Base-by-base conservation (phyloP, 1,140 invertebrate genomes). In the Apocrypta bakeri region DNA sequence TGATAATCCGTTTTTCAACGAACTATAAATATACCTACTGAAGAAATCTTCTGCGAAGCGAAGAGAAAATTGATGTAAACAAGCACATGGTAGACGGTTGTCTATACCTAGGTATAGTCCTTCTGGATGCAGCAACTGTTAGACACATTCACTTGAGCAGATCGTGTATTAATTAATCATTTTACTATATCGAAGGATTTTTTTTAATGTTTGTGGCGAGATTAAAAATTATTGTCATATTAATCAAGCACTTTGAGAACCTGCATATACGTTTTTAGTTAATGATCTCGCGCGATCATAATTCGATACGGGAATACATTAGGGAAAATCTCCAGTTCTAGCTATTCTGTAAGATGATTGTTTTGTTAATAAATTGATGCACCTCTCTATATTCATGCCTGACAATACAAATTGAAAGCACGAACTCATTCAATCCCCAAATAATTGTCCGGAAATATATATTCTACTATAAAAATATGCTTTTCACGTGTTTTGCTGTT, bases 11-110 rank as follows among this genome's bases (percentile, higher is more conserved):
- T 82, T 82, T 78, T 82, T 82, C 81, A 78, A 42, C 81, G 66
- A 76, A 77, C 74, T 68, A 78, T 82, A 82, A 82, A 82, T 82
- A 72, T 63, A 31, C 31, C 81, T 3, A 64, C 48, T 66, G 40
- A 75, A 82, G 75, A 82, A 82, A 82, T 82, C 81, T 82, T 78
- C 64, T 12, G 40, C 56, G 64, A 40, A 71, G 64, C 61, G 48
- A 83, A 84, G 84, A 84, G 82, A 83, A 85, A 87, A 87, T 74
- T 71, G 77, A 85, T 66, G 74, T 37, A 24, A 9, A 14, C 33
- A 37, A 37, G 14, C 63, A 81, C 78, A 79, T 79, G n/a, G n/a
- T 37, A 84, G 85, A 86, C 85, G 40, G 33, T 37, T 4, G 29
- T 79, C 42, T 61, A 29, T 68, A 61, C 56, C 71, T 83, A 69